A percentile compares a stretch with the other conserved stretches of the same genome.
These are phyloP conservation scores for Boleophthalmus pectinirostris DNA, from an alignment of 2,113 vertebrate species.

Conservation along the genomic window DNA sequence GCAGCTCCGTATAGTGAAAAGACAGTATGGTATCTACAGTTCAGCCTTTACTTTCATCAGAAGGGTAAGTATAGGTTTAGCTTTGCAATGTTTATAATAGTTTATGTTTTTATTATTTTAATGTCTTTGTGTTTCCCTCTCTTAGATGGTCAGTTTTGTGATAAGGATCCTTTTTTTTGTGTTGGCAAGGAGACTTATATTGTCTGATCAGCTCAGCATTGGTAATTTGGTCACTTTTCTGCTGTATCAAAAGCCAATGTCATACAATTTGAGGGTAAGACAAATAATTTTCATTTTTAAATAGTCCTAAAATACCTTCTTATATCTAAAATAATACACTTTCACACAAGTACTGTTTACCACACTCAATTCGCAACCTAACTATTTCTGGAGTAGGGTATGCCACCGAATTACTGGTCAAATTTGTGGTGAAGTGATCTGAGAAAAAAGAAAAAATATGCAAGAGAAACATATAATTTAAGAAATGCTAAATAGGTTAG, in stretches of 20 bases:
- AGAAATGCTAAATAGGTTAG: not conserved
- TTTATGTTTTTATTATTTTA: not conserved
- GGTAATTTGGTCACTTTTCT: conserved; percentile 84
- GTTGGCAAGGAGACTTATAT: conserved; percentile 77
- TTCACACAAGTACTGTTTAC: not conserved
- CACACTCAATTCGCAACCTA: too few relatives aligned
- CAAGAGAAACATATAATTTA: not conserved
- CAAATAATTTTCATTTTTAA: not conserved
- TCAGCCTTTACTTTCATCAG: conserved; percentile 48
- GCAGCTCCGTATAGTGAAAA: conserved; percentile 61
- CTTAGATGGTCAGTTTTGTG: conserved; percentile 71
- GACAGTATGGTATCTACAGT: conserved; percentile 54
- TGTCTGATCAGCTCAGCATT: conserved; percentile 64
- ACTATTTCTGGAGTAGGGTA: not conserved
- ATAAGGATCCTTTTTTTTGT: conserved; percentile 76
- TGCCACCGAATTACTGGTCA: not conserved
- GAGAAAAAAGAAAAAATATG: not conserved
- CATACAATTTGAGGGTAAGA: conserved; percentile 68
- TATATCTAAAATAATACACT: not conserved
- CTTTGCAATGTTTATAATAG: not conserved
- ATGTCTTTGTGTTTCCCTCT: not conserved
- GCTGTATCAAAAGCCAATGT: conserved; percentile 83
- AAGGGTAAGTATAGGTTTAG: conserved; percentile 70
- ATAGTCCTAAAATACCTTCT: not conserved
- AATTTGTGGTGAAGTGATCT: not conserved